Evolutionary conservation across 2,888 invertebrate species (phyloP).

Genomic region (Brachyptera putata): DNA sequence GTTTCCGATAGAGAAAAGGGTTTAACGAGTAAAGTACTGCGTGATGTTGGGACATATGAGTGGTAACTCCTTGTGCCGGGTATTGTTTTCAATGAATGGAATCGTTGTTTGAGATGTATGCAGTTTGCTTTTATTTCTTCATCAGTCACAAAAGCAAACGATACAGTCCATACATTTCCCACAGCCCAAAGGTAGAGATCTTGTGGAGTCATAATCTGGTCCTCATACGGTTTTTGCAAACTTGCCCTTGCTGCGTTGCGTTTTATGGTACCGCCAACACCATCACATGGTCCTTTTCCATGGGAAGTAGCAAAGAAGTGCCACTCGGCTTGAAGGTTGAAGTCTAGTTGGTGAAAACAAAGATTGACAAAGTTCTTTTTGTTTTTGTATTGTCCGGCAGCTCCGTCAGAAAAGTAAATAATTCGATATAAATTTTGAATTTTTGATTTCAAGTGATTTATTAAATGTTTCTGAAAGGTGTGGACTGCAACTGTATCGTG

Average conservation of each 20-base stretch:
- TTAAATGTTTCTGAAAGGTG: constrained; percentile 28
- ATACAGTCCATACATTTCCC: background rate
- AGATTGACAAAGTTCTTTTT: constrained; percentile 2
- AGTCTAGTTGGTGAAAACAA: constrained; percentile 20
- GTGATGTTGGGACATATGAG: background rate
- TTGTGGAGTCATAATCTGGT: constrained; percentile 24
- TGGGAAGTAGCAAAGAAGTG: constrained; percentile 32
- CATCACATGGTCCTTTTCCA: constrained; percentile 32
- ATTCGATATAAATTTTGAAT: constrained; percentile 16
- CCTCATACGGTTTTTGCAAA: constrained; percentile 24
- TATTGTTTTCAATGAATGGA: background rate
- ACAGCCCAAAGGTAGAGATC: constrained; percentile 21
- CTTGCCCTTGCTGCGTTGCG: constrained; percentile 32
- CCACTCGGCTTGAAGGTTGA: constrained; percentile 29
- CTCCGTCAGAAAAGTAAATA: constrained; percentile 5
- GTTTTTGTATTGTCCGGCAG: constrained; percentile 12
- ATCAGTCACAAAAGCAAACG: constrained; percentile 2
- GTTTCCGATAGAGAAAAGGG: no score
- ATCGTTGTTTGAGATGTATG: background rate
- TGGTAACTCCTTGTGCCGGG: background rate
- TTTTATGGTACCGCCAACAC: constrained; percentile 33
- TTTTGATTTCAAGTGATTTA: constrained; percentile 28
- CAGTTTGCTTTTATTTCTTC: constrained; percentile 1
- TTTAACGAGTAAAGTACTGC: no score
- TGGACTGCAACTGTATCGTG: constrained; percentile 21